Percentiles rank a stretch among this genome's conserved stretches.
Evolutionary conservation across 2,113 vertebrate species (phyloP).

Genomic region (Reinhardtius hippoglossoides): DNA sequence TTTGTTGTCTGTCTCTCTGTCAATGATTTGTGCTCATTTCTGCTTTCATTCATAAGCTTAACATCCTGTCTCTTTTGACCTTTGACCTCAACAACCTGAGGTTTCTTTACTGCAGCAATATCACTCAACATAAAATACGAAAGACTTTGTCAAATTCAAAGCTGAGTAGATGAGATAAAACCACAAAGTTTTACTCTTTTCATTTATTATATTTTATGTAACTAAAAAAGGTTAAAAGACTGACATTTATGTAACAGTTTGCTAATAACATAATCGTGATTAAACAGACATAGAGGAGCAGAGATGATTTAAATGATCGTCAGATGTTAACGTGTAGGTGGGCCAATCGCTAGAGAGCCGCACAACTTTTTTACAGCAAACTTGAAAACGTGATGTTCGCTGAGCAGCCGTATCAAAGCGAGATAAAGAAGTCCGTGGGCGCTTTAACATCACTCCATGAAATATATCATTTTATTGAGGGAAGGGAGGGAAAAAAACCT

Average conservation of each 20-base stretch:
- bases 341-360: conserved; percentile 31
- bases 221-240: neutral
- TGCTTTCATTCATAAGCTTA: conserved; percentile 17
- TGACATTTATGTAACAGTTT: conserved; percentile 20
- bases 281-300: conserved; percentile 15
- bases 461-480: conserved; percentile 63
- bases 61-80: conserved; percentile 2
- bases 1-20: neutral
- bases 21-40: neutral
- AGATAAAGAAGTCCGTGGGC: conserved; percentile 71
- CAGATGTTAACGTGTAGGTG: conserved; percentile 68
- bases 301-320: conserved; percentile 31
- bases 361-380: conserved; percentile 68
- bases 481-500: conserved; percentile 26
- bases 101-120: neutral
- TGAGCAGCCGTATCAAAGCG: conserved; percentile 48
- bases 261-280: conserved; percentile 17
- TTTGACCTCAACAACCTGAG: conserved; percentile 27
- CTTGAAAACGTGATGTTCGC: conserved; percentile 60
- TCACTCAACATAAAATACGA: neutral
- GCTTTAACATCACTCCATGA: conserved; percentile 66
- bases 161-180: neutral
- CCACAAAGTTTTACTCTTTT: neutral
- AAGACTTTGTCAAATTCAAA: neutral
- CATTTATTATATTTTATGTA: neutral